Conservation (phyloP, 2,888 invertebrate genomes). For the Colostygia pectinataria region DNA sequence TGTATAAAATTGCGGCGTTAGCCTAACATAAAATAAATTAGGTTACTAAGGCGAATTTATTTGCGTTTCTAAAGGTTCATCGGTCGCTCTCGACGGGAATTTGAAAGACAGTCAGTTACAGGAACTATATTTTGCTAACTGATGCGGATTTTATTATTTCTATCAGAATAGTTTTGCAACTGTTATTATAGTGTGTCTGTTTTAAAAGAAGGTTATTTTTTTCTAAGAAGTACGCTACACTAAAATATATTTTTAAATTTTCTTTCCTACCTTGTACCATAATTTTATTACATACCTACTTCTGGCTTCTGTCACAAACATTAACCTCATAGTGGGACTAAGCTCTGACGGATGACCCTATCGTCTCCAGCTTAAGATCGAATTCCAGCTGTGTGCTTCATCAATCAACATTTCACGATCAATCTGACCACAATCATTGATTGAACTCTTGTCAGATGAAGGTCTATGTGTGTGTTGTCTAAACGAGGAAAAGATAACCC, state of each 20-base stretch:
- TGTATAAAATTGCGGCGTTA: conserved; percentile 29
- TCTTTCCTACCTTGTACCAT: too few relatives aligned
- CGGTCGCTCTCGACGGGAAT: conserved; percentile 38
- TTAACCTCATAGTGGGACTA: too few relatives aligned
- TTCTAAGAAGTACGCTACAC: too few relatives aligned
- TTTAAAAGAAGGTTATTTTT: not conserved
- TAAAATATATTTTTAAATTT: too few relatives aligned
- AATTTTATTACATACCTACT: too few relatives aligned
- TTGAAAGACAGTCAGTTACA: conserved; percentile 56
- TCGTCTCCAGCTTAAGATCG: not conserved
- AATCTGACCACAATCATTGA: conserved; percentile 13
- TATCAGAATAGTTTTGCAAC: conserved; percentile 9
- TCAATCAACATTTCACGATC: conserved; percentile 14
- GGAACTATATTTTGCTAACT: conserved; percentile 34
- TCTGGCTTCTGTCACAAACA: too few relatives aligned
- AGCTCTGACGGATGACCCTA: not conserved
- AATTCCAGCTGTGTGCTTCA: conserved; percentile 5
- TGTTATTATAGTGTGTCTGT: not conserved
- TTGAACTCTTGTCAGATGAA: conserved; percentile 18
- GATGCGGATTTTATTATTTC: conserved; percentile 10
- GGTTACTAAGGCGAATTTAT: conserved; percentile 41
- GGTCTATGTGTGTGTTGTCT: too few relatives aligned
- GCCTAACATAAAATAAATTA: conserved; percentile 37
- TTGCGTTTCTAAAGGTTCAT: conserved; percentile 55
- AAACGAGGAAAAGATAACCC: too few relatives aligned